phyloP scores from a whole-genome alignment of 2,113 vertebrate species.

The Ailuropoda melanoleuca region DNA sequence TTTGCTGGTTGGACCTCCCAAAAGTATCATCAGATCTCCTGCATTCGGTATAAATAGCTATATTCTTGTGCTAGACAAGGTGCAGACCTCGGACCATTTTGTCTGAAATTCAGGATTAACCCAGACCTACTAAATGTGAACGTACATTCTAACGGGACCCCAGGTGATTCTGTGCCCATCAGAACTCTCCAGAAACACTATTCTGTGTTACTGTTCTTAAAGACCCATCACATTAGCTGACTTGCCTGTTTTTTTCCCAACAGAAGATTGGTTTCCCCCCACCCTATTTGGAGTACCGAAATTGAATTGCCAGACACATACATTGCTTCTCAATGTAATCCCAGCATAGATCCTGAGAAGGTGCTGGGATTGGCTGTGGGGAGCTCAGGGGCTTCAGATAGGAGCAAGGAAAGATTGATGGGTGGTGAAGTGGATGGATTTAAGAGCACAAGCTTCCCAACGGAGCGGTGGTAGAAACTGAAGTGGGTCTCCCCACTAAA shows the following conservation, averaged over 20 bases:
- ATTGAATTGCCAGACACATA: fast-evolving
- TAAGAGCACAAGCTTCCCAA: background rate
- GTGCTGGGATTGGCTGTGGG: no score
- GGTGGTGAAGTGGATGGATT: no score
- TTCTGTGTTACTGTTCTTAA: background rate
- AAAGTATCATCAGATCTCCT: background rate
- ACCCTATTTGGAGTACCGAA: background rate
- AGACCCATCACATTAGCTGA: background rate
- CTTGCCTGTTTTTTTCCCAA: background rate
- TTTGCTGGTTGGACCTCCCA: background rate
- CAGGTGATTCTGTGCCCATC: no score
- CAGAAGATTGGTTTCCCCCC: no score
- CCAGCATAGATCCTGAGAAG: fast-evolving
- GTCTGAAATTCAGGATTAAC: background rate
- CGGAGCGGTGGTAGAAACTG: background rate
- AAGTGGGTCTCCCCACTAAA: no score
- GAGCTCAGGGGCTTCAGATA: no score
- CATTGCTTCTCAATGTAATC: fast-evolving
- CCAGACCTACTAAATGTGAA: background rate
- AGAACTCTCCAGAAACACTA: background rate
- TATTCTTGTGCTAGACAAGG: background rate
- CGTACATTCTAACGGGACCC: background rate
- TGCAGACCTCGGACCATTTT: background rate
- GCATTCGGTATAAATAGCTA: fast-evolving
- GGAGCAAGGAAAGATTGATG: background rate